phyloP scores from a whole-genome alignment of 2,113 vertebrate genomes.

The crab-eating macaque (Macaca fascicularis) region DNA sequence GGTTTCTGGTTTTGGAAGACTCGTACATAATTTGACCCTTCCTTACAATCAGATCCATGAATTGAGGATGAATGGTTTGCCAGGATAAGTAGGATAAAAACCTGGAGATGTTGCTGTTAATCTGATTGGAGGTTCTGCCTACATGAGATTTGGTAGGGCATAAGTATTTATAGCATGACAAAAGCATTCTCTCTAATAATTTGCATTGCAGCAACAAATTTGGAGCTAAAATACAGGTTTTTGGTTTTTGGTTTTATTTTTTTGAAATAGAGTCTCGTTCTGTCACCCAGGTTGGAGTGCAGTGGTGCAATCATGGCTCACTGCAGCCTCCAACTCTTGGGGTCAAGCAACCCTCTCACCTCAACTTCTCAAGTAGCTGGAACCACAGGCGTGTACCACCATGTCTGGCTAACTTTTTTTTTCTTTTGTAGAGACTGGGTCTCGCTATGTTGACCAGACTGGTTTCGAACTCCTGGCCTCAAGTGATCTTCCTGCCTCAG shows the following conservation, averaged over 20 bases:
- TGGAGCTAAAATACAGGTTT: neutral
- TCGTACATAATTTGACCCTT: constrained; percentile 23
- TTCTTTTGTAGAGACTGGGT: too few relatives aligned
- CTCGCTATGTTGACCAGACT: too few relatives aligned
- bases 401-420: too few relatives aligned
- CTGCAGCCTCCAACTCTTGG: too few relatives aligned
- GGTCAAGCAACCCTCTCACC: too few relatives aligned
- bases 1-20: constrained; percentile 40
- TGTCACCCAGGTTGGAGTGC: too few relatives aligned
- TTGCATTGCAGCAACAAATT: neutral
- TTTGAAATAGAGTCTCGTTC: neutral
- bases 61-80: constrained; percentile 1
- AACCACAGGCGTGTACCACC: too few relatives aligned
- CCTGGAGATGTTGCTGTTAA: neutral
- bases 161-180: constrained; percentile 1
- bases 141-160: neutral
- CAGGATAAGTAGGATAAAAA: neutral
- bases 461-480: too few relatives aligned
- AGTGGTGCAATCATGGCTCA: too few relatives aligned
- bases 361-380: too few relatives aligned
- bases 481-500: too few relatives aligned
- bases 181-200: constrained; percentile 22
- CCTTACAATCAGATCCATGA: neutral
- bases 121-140: neutral
- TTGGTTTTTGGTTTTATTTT: neutral